These are phyloP conservation scores for Lasiurus borealis DNA, from an alignment of 2,113 vertebrate genomes.

Conservation along the genomic window DNA sequence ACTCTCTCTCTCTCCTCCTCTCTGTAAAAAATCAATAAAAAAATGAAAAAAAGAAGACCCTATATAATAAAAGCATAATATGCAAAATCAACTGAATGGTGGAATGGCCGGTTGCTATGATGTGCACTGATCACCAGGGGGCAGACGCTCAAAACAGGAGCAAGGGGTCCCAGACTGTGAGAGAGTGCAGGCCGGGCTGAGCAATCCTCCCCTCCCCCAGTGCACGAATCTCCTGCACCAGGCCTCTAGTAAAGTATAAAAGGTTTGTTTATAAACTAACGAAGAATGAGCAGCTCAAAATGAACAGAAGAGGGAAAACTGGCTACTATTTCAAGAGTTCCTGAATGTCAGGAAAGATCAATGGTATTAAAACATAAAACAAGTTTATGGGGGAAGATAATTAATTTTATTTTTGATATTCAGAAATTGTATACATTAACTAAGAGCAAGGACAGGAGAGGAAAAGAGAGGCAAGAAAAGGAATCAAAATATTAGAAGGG, in stretches of 20 bases:
- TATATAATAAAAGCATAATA: too few relatives aligned
- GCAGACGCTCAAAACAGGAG: too few relatives aligned
- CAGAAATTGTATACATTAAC: conserved; percentile 6
- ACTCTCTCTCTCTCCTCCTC: too few relatives aligned
- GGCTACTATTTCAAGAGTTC: background rate
- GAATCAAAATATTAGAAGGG: background rate
- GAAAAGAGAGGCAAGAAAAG: conserved; percentile 24
- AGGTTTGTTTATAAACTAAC: background rate
- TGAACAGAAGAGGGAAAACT: background rate
- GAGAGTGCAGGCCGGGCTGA: too few relatives aligned
- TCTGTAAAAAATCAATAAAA: too few relatives aligned
- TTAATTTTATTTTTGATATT: background rate
- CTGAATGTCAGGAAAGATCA: background rate
- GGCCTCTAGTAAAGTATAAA: background rate
- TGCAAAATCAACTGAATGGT: too few relatives aligned
- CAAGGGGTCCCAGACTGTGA: too few relatives aligned
- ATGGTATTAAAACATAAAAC: background rate
- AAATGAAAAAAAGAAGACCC: background rate
- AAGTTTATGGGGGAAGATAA: background rate
- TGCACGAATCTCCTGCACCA: too few relatives aligned
- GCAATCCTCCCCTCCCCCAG: too few relatives aligned
- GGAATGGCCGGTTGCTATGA: too few relatives aligned
- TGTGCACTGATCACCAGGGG: too few relatives aligned
- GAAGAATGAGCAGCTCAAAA: background rate
- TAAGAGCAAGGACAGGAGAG: background rate